These are phyloP conservation scores for Zaprionus davidi DNA, from an alignment of 1,140 invertebrate genomes.

Conservation along the genomic window DNA sequence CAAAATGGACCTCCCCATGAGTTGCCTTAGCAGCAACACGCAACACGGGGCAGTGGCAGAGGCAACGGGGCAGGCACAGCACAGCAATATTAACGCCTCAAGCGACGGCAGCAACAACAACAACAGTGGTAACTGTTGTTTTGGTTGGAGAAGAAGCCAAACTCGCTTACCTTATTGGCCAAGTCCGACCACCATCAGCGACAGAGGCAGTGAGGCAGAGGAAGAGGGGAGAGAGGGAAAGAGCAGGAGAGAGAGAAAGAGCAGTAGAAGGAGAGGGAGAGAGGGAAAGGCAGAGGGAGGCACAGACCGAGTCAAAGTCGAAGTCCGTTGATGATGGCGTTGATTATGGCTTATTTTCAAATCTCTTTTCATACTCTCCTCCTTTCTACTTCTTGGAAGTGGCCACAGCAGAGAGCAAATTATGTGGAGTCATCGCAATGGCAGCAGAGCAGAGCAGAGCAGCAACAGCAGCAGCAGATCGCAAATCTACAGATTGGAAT, in stretches of 20 bases:
- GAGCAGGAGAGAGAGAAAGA: neutral
- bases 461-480: constrained; percentile 37
- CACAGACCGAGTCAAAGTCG: neutral
- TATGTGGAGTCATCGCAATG: constrained; percentile 82
- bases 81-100: constrained; percentile 77
- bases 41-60: constrained; percentile 10
- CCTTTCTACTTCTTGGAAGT: constrained; percentile 70
- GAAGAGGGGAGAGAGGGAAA: neutral
- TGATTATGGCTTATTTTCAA: constrained; percentile 83
- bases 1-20: constrained; percentile 78
- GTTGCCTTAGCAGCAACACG: constrained; percentile 45
- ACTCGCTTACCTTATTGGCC: constrained; percentile 77
- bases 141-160: constrained; percentile 45
- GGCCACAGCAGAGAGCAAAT: constrained; percentile 61
- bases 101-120: constrained; percentile 57
- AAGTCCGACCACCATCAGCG: constrained; percentile 77
- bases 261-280: no score
- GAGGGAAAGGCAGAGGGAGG: neutral
- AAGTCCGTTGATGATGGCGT: constrained; percentile 73
- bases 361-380: constrained; percentile 59
- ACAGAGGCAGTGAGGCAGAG: neutral
- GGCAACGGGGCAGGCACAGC: constrained; percentile 47
- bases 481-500: constrained; percentile 23
- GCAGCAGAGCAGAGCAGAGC: constrained; percentile 46
- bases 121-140: constrained; percentile 76